A percentile compares a stretch with the other conserved stretches of the same genome.
These are phyloP conservation scores for Cinclus cinclus DNA, from an alignment of 2,113 vertebrate genomes.

Conservation along the genomic window DNA sequence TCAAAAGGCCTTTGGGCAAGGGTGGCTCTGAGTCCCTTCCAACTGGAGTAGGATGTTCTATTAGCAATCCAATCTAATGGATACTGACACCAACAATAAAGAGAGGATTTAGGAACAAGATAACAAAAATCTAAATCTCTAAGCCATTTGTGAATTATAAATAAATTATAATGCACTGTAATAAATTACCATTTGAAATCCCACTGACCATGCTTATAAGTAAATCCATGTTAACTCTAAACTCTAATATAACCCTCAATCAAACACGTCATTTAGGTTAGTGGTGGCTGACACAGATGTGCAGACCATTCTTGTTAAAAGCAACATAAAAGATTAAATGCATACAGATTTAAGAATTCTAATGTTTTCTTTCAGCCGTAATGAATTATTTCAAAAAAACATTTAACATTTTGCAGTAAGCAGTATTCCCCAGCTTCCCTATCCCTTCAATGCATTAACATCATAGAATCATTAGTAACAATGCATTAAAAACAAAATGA, in stretches of 20 bases:
- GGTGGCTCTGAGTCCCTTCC: background rate
- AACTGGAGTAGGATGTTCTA: background rate
- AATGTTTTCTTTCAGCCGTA: background rate
- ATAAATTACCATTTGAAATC: conserved; percentile 62
- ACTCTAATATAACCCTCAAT: conserved; percentile 29
- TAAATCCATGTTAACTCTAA: background rate
- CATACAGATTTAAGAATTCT: background rate
- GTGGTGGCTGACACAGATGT: background rate
- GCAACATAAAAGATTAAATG: background rate
- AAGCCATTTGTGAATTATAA: conserved; percentile 70
- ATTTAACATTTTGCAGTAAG: background rate
- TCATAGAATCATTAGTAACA: background rate
- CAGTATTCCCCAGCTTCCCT: background rate
- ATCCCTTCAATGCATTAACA: background rate
- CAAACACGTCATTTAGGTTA: background rate
- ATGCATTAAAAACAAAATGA: background rate
- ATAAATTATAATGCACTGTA: conserved; percentile 57
- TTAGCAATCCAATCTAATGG: conserved; percentile 1
- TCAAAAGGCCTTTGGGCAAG: background rate
- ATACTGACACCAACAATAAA: background rate
- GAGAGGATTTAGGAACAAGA: background rate
- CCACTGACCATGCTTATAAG: conserved; percentile 25
- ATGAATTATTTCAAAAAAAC: background rate
- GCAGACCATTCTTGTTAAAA: background rate
- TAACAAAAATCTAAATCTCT: conserved; percentile 44